Evolutionary conservation across 2,888 invertebrate genomes (phyloP), one percentile per base, ranked within the genome.

Genomic region (Acanthosepion esculentum): DNA sequence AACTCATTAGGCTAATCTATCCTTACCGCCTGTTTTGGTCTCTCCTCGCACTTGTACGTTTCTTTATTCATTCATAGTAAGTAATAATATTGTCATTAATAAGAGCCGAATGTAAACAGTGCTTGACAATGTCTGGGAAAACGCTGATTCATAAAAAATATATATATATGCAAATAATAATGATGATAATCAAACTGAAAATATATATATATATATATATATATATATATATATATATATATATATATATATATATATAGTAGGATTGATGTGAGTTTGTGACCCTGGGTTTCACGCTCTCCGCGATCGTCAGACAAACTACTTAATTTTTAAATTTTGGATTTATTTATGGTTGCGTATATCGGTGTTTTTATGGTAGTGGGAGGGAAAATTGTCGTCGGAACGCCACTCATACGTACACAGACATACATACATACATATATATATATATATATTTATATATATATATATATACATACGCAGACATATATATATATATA

Each of bases 111-210:
- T 1, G 29, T 23, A 64, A 64, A 64, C 64, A 64, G 59, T 78
- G 10, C 33, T 78, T 78, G 78, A n/a, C 78, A 78, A 78, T 78
- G n/a, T 78, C 78, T 12, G 1, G n/a, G 78, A 10, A 33, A n/a
- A 78, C 12, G n/a, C 78, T 78, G n/a, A 78, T 78, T 78, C 78
- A 33, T n/a, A 18, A 78, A 78, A 15, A n/a, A 78, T 12, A 78
- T 29, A 29, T 29, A 29, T 1, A n/a, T 7, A n/a, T 26, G 12
- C 8, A n/a, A 29, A 4, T 4, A 55, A 55, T 15, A 78, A 12
- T 8, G 78, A 29, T 10, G n/a, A 33, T 6, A 20, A 23, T 7
- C 4, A 0, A 7, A 20, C 0, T 4, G 5, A 23, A 7, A n/a
- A 50, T 12, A 50, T 50, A 50, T 50, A 50, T 50, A 50, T 50